phyloP scores from a whole-genome alignment of 2,797 vertebrate genomes.

The Danio kyathit region DNA sequence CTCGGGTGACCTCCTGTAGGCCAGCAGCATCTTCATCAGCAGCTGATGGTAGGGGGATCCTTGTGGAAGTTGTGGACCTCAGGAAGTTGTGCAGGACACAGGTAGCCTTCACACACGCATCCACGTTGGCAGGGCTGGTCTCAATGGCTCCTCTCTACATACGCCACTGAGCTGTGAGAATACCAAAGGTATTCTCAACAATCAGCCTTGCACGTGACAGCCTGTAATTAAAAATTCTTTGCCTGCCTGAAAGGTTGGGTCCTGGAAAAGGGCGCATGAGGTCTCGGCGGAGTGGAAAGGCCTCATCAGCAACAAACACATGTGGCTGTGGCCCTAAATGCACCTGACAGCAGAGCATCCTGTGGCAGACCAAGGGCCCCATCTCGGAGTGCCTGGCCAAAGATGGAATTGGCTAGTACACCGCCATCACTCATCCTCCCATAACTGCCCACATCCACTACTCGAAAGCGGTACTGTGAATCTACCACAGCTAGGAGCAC shows the following conservation, averaged over 20 bases:
- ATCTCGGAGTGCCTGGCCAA: constrained; percentile 17
- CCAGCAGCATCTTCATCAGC: neutral
- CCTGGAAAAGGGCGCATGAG: neutral
- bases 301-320: constrained; percentile 21
- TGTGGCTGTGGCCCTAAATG: constrained; percentile 21
- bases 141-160: constrained; percentile 41
- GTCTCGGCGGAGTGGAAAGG: constrained; percentile 18
- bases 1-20: neutral
- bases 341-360: neutral
- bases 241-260: constrained; percentile 9
- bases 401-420: neutral
- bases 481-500: constrained; percentile 6
- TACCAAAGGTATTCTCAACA: too few relatives aligned
- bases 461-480: constrained; percentile 37
- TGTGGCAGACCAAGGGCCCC: constrained; percentile 33
- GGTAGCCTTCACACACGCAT: constrained; percentile 40
- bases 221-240: constrained; percentile 24
- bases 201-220: constrained; percentile 19
- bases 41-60: neutral
- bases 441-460: constrained; percentile 52
- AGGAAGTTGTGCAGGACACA: too few relatives aligned
- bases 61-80: too few relatives aligned
- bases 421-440: neutral
- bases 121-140: constrained; percentile 18
- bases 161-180: too few relatives aligned